Evolutionary conservation across 2,797 vertebrate species (phyloP).

Genomic region (Lepilemur septentrionalis): DNA sequence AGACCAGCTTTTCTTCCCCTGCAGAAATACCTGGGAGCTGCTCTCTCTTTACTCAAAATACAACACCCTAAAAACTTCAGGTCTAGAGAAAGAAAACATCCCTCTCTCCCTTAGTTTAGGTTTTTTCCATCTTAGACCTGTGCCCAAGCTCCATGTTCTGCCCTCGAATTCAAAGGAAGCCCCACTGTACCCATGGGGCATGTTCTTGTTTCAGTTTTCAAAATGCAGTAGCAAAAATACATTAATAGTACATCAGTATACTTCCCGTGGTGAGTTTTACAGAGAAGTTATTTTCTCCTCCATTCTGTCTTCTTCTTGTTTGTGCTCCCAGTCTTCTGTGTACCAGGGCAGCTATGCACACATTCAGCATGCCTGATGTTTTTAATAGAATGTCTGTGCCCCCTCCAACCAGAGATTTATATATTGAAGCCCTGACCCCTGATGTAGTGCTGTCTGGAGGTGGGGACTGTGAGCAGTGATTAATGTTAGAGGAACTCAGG

Average conservation of each 20-base stretch:
- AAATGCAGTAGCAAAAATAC: too few species aligned
- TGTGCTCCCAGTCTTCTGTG: background rate
- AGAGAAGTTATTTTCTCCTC: background rate
- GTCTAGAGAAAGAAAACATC: background rate
- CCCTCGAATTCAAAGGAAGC: background rate
- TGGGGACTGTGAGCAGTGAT: background rate
- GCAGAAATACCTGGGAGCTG: background rate
- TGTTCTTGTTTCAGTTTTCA: background rate
- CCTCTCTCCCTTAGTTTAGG: too few species aligned
- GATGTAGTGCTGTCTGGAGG: background rate
- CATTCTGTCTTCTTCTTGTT: background rate
- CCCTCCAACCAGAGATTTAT: accelerated
- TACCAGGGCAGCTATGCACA: accelerated
- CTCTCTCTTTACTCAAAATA: background rate
- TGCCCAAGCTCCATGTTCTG: background rate
- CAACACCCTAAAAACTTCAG: background rate
- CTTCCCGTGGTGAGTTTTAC: too few species aligned
- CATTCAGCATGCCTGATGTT: background rate
- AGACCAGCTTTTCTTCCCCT: background rate
- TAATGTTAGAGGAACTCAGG: background rate
- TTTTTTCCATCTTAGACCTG: background rate
- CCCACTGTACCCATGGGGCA: too few species aligned
- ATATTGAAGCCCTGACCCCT: background rate
- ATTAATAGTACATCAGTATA: background rate
- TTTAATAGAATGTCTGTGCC: background rate